A percentile compares a stretch with the other conserved stretches of the same genome.
Conservation (phyloP, 2,113 vertebrate genomes). For the Menura novaehollandiae region DNA sequence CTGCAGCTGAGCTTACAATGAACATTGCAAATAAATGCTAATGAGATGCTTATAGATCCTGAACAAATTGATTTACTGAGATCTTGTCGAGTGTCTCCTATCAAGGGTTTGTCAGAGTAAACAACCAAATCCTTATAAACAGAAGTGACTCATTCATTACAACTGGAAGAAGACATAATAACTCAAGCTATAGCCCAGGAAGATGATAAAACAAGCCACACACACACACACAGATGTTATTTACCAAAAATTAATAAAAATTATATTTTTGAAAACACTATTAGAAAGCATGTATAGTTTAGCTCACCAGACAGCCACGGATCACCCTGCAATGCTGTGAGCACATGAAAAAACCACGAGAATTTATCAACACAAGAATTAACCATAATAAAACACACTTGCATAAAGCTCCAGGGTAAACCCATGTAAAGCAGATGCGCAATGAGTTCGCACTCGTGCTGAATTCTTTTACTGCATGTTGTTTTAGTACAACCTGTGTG, state of each 20-base stretch:
- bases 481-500: not conserved
- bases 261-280: not conserved
- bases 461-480: not conserved
- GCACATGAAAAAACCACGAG: not conserved
- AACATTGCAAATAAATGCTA: conserved; percentile 49
- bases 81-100: conserved; percentile 46
- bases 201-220: not conserved
- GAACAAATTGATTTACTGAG: conserved; percentile 61
- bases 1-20: conserved; percentile 42
- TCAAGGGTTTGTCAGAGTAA: conserved; percentile 50
- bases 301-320: not conserved
- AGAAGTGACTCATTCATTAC: conserved; percentile 47
- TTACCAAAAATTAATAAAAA: not conserved
- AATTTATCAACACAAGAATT: not conserved
- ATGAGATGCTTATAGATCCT: conserved; percentile 60
- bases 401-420: not conserved
- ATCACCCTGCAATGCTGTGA: not conserved
- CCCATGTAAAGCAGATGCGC: not conserved
- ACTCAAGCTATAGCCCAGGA: not conserved
- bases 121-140: conserved; percentile 58
- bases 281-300: accelerated
- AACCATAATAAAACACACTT: not conserved
- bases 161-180: not conserved
- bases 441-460: not conserved
- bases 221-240: accelerated